Percentiles rank a stretch among this genome's conserved stretches.
phyloP scores from a whole-genome alignment of 2,797 vertebrate species.

The Buceros bicornis region DNA sequence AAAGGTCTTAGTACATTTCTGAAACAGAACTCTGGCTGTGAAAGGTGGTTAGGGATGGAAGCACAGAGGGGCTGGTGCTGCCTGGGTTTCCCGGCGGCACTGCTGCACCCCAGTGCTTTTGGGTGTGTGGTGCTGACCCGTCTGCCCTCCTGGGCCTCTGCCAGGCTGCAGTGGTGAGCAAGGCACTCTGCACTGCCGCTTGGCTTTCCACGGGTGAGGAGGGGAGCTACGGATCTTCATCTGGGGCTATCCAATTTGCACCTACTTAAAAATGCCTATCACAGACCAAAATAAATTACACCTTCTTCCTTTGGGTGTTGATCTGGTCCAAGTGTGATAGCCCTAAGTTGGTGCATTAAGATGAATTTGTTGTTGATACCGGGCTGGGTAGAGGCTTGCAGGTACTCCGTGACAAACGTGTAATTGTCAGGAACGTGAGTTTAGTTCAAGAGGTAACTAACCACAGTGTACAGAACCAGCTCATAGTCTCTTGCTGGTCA shows the following conservation, averaged over 20 bases:
- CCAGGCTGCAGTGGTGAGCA: background rate
- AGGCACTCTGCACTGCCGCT: background rate
- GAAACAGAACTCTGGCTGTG: background rate
- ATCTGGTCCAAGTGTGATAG: background rate
- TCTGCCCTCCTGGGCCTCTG: background rate
- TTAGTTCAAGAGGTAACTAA: background rate
- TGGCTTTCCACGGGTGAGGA: background rate
- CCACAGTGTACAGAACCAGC: background rate
- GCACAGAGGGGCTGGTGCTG: background rate
- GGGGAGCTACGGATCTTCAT: background rate
- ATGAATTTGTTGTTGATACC: background rate
- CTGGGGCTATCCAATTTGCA: background rate
- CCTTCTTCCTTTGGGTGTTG: background rate
- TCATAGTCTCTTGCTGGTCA: background rate
- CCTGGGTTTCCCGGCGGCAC: background rate
- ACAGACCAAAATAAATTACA: background rate
- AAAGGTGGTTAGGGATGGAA: background rate
- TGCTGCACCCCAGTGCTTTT: background rate
- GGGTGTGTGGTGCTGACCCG: background rate
- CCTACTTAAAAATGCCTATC: background rate
- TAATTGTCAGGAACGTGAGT: background rate
- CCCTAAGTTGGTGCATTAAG: background rate
- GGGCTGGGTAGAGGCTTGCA: background rate
- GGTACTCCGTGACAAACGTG: background rate
- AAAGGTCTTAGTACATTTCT: background rate